These are phyloP conservation scores for Agrilus mali DNA, from an alignment of 2,888 invertebrate genomes.

Conservation along the genomic window DNA sequence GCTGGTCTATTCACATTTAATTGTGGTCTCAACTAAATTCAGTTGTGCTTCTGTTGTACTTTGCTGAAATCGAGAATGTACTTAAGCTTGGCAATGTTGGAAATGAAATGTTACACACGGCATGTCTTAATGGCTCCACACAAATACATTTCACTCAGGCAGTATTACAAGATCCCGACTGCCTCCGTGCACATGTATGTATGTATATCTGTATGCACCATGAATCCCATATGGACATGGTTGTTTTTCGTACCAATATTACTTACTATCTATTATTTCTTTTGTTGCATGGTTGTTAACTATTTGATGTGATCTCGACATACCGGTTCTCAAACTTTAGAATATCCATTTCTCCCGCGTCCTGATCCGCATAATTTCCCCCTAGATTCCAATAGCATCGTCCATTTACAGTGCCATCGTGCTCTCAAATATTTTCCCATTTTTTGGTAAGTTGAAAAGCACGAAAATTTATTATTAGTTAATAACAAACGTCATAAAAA, in stretches of 20 bases:
- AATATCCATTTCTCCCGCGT: too few species aligned
- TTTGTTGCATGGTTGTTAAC: conserved; percentile 19
- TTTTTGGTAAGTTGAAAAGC: too few species aligned
- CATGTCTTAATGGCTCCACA: conserved; percentile 33
- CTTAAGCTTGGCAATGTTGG: conserved; percentile 25
- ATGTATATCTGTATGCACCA: conserved; percentile 26
- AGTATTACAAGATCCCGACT: conserved; percentile 25
- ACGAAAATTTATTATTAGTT: too few species aligned
- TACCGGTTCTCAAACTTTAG: conserved; percentile 10
- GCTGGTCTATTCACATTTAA: conserved; percentile 13
- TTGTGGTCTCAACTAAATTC: conserved; percentile 14
- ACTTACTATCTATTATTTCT: conserved; percentile 7
- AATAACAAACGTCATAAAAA: too few species aligned
- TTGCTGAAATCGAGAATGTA: conserved; percentile 26
- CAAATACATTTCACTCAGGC: conserved; percentile 34
- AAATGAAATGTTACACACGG: conserved; percentile 28
- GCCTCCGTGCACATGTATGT: conserved; percentile 30
- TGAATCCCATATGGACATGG: conserved; percentile 15
- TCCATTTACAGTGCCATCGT: too few species aligned
- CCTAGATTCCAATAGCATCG: too few species aligned
- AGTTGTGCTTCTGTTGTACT: conserved; percentile 23
- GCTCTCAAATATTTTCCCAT: too few species aligned
- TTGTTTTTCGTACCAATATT: conserved; percentile 26
- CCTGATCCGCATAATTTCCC: too few species aligned
- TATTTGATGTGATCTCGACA: conserved; percentile 15